Percentiles rank a stretch among this genome's conserved stretches.
These are phyloP conservation scores for Xylophagus ater DNA, from an alignment of 2,888 invertebrate genomes.

Conservation along the genomic window DNA sequence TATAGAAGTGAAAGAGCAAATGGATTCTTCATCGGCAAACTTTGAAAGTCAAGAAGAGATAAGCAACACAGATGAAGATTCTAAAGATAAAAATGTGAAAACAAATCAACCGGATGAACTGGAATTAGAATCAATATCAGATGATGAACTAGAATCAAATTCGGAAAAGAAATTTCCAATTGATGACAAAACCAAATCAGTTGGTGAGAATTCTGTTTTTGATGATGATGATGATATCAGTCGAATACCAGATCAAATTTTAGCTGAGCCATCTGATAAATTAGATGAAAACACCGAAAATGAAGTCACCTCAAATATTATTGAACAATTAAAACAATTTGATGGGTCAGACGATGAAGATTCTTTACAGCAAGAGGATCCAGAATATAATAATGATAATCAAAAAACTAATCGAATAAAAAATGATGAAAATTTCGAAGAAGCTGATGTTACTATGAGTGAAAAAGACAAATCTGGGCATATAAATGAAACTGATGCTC, in stretches of 20 bases:
- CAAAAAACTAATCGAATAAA: too few species aligned
- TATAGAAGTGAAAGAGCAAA: background rate
- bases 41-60: constrained; percentile 3
- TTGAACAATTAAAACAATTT: constrained; percentile 17
- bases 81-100: background rate
- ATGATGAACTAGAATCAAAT: constrained; percentile 1
- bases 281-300: constrained; percentile 14
- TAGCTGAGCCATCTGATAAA: constrained; percentile 13
- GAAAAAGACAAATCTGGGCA: constrained; percentile 24
- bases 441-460: constrained; percentile 22
- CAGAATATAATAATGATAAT: background rate
- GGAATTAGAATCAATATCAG: constrained; percentile 7
- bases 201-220: constrained; percentile 17
- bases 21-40: constrained; percentile 1
- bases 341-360: constrained; percentile 18
- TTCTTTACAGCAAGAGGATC: background rate
- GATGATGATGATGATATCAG: constrained; percentile 11
- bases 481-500: constrained; percentile 24
- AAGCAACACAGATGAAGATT: too few species aligned
- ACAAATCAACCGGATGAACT: constrained; percentile 11
- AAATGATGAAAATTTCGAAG: constrained; percentile 22
- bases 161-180: constrained; percentile 1
- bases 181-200: constrained; percentile 17
- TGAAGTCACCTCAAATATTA: constrained; percentile 12
- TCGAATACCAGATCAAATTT: constrained; percentile 10